Evolutionary conservation across 2,888 invertebrate species (phyloP).

Genomic region (Drosophila greeni): DNA sequence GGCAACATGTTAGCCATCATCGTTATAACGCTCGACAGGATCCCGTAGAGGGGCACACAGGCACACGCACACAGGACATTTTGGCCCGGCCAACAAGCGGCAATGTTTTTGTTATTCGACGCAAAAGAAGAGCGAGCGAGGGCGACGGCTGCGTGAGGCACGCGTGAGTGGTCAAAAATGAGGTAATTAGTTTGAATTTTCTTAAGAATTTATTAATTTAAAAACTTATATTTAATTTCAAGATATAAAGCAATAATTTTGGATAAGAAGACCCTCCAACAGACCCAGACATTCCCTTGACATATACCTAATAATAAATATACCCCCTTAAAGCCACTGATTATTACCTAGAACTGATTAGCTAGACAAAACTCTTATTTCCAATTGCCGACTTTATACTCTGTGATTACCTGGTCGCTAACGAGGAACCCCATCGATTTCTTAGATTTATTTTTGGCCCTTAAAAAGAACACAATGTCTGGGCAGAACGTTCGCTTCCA

Average conservation of each 20-base stretch:
- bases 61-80: constrained; percentile 23
- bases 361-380: too few relatives aligned
- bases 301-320: background rate
- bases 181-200: background rate
- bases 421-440: background rate
- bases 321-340: too few relatives aligned
- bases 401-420: too few relatives aligned
- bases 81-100: constrained; percentile 2
- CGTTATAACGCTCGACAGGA: constrained; percentile 60
- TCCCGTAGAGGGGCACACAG: constrained; percentile 33
- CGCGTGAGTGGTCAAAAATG: background rate
- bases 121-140: background rate
- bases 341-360: too few relatives aligned
- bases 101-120: constrained; percentile 27
- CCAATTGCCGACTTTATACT: too few relatives aligned
- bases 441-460: background rate
- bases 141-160: constrained; percentile 47
- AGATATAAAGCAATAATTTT: too few relatives aligned
- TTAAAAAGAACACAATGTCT: background rate
- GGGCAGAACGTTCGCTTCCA: background rate
- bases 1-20: constrained; percentile 67
- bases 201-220: background rate
- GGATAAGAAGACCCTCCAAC: background rate
- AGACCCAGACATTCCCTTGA: too few relatives aligned
- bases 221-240: background rate